A percentile compares a stretch with the other conserved stretches of the same genome.
phyloP scores from a whole-genome alignment of 2,113 vertebrate species.

The Trichechus manatus region DNA sequence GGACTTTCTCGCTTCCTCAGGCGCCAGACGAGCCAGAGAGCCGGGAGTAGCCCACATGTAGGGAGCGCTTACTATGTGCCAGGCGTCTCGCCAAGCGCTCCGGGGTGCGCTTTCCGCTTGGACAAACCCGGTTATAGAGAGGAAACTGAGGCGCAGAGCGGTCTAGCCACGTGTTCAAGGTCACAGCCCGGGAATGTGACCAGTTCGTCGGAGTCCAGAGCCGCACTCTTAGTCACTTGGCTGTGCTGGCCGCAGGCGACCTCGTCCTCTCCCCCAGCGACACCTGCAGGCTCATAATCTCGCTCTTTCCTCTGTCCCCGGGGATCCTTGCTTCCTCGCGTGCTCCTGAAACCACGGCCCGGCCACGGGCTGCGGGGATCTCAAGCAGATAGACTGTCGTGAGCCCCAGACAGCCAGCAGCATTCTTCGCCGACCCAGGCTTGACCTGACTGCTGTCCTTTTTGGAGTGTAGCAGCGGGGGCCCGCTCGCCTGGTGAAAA shows the following conservation, averaged over 20 bases:
- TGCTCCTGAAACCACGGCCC: neutral
- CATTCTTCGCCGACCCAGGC: neutral
- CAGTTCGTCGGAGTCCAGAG: constrained; percentile 14
- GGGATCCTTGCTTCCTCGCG: constrained; percentile 10
- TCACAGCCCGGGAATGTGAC: constrained; percentile 66
- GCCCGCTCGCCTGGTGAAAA: neutral
- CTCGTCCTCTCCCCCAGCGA: constrained; percentile 31
- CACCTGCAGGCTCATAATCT: constrained; percentile 69
- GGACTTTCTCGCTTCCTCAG: constrained; percentile 59
- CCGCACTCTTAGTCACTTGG: constrained; percentile 48
- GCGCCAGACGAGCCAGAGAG: constrained; percentile 42
- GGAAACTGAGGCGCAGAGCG: constrained; percentile 70
- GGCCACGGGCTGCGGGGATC: neutral
- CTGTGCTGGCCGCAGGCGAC: constrained; percentile 2
- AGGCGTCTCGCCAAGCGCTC: constrained; percentile 64
- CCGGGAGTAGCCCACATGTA: neutral
- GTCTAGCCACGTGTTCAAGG: constrained; percentile 72
- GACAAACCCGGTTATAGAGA: neutral
- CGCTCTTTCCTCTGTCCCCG: neutral
- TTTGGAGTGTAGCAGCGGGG: neutral
- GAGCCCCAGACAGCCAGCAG: neutral
- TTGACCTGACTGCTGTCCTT: constrained; percentile 18
- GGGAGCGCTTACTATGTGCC: constrained; percentile 52
- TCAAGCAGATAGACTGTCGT: neutral
- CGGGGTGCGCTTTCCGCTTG: constrained; percentile 28